Evolutionary conservation across 2,888 invertebrate genomes (phyloP), one percentile per base, ranked within the genome.

Genomic region (Oxyscelio sp.): DNA sequence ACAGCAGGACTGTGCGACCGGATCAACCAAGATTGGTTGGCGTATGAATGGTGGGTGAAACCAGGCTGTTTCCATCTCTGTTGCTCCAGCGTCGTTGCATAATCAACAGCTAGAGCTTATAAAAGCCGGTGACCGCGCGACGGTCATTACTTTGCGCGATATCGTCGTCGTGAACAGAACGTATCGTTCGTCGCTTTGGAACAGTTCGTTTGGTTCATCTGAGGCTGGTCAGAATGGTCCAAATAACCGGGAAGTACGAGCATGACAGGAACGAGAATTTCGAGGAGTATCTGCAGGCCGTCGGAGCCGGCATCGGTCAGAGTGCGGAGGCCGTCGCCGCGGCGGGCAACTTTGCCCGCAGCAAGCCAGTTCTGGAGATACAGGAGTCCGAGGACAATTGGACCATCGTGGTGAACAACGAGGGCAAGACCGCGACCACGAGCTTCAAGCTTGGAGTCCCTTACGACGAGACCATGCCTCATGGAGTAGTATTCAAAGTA

Each of bases 381-480:
- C 50, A 82, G 5, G 88, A 90, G 31, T 81, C 89, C 13, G 94
- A 91, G 0, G 91, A 92, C 17, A 87, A 90, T 2, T 94, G 91
- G 92, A 83, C 89, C 15, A 87, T 94, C 80, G 87, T 89, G 50
- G 92, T 94, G 4, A 87, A 85, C 52, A 93, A 91, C 43, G 90
- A 92, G 8, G 91, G 92, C 19, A 91, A 92, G 50, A 88, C 89
- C 0, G 85, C 89, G 9, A 87, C 89, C 19, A 87, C 89, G 0
- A 92, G 89, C 22, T 94, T 94, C 89, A 91, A 92, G 63, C 88
- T 93, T 27, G 91, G 92, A 50, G 93, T 93, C 78, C 85, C 90
- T 15, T 94, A 93, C 85, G 92, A 93, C 19, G 94, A 94, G 83
- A 85, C 88, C 2, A 90, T 94, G 90, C 93, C 94, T 5, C 89